phyloP scores from a whole-genome alignment of 2,888 invertebrate species.

The Nematopogon swammerdamellus region DNA sequence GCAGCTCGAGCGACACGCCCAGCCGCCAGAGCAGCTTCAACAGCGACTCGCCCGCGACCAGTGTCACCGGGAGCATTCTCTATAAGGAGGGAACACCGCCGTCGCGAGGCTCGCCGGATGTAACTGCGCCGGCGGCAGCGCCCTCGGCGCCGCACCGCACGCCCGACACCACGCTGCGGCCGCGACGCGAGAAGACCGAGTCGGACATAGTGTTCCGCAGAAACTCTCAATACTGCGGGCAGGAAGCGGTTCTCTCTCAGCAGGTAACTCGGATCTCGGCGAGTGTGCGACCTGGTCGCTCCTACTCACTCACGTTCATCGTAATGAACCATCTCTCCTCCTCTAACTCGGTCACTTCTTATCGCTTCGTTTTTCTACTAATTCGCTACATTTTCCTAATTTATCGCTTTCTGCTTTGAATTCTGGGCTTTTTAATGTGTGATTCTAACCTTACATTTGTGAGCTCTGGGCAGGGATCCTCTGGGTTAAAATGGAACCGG shows the following conservation, averaged over 20 bases:
- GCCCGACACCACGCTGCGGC: slow-evolving; percentile 50
- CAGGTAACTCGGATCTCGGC: slow-evolving; percentile 36
- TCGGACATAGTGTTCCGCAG: slow-evolving; percentile 78
- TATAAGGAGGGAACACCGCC: no score
- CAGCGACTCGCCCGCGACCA: slow-evolving; percentile 33
- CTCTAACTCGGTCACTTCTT: not conserved
- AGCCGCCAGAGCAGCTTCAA: slow-evolving; percentile 42
- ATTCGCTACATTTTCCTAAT: not conserved
- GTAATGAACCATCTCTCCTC: not conserved
- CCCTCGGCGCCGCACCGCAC: slow-evolving; percentile 25
- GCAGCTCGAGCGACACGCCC: slow-evolving; percentile 24
- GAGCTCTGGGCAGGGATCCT: no score
- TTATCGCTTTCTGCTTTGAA: not conserved
- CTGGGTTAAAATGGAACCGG: no score
- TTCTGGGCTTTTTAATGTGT: not conserved
- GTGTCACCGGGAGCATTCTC: slow-evolving; percentile 32
- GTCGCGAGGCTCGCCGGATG: slow-evolving; percentile 34
- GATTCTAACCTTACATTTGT: not conserved
- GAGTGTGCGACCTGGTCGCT: not conserved
- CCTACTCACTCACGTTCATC: not conserved
- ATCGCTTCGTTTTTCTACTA: not conserved
- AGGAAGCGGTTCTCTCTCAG: slow-evolving; percentile 55
- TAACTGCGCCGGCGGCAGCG: slow-evolving; percentile 28
- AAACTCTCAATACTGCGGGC: slow-evolving; percentile 45
- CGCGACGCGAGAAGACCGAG: slow-evolving; percentile 85